Conservation (phyloP, 1,140 invertebrate genomes). For the Pseudomyrmex dendroicus region DNA sequence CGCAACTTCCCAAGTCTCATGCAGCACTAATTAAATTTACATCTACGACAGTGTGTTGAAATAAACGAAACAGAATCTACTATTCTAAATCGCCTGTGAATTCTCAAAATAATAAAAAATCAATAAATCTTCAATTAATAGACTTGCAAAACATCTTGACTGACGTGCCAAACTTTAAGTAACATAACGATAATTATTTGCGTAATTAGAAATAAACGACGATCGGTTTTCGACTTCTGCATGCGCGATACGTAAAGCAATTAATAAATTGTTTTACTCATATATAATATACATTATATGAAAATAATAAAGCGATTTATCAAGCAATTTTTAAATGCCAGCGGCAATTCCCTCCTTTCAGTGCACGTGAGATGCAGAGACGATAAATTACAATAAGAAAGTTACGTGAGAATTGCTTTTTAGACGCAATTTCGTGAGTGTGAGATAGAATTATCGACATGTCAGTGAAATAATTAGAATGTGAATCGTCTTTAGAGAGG, state of each 20-base stretch:
- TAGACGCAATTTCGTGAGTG: slow-evolving; percentile 59
- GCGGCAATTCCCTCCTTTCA: slow-evolving; percentile 61
- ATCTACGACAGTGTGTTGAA: slow-evolving; percentile 1
- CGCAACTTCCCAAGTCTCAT: slow-evolving; percentile 85
- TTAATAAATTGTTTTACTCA: background rate
- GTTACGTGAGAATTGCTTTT: slow-evolving; percentile 55
- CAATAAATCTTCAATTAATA: background rate
- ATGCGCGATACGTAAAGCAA: slow-evolving; percentile 65
- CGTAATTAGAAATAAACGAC: slow-evolving; percentile 1
- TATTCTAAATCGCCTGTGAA: background rate
- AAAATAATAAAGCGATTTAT: slow-evolving; percentile 47
- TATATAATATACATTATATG: slow-evolving; percentile 26
- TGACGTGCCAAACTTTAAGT: slow-evolving; percentile 19
- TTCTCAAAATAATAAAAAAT: slow-evolving; percentile 24
- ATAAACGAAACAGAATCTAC: slow-evolving; percentile 28
- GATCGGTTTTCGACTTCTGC: slow-evolving; percentile 44
- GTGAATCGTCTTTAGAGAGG: slow-evolving; percentile 80
- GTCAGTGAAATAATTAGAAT: slow-evolving; percentile 66
- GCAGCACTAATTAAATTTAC: slow-evolving; percentile 63
- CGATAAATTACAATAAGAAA: slow-evolving; percentile 62
- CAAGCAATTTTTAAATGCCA: slow-evolving; percentile 66
- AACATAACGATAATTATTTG: background rate
- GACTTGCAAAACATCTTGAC: slow-evolving; percentile 16
- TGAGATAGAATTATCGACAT: slow-evolving; percentile 1
- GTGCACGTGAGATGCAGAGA: slow-evolving; percentile 55